Evolutionary conservation across 2,888 invertebrate species (phyloP), one percentile per base, ranked within the genome.

Genomic region (Spodoptera littoralis): DNA sequence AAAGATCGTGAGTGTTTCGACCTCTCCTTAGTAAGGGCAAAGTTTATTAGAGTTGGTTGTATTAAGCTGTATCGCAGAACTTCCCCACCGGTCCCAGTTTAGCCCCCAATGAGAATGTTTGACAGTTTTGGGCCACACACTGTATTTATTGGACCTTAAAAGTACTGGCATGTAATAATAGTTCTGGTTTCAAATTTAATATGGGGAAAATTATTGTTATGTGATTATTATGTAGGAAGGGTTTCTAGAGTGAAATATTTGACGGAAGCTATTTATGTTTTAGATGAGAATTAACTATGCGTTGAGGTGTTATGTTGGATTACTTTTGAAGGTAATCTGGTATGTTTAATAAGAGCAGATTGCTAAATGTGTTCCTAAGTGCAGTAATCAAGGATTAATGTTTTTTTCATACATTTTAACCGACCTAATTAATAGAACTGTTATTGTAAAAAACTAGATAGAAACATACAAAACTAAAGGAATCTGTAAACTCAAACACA

Each of bases 1-100:
- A 56, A 72, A 46, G 24, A 42, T 59, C 64, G 9, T 24, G 13
- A 62, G 12, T 43, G 47, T 46, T 22, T 49, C 53, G 46, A 72
- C 48, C 53, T 43, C 41, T 47, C 51, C 45, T 43, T 70, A 50
- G 66, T 74, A 68, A 51, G 58, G 54, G 72, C 60, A 60, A 70
- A 77, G 69, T 90, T 89, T 91, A 89, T 88, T 90, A 88, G 90
- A 85, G 84, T 83, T 83, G 84, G 84, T 83, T 83, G 84, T 86
- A 88, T 88, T 84, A 87, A 86, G 85, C 86, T 83, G 80, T 82
- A 64, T 70, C 64, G 49, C 64, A 50, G 18, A 79, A 78, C 65
- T 81, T 82, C 56, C 36, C 51, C 59, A 71, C 70, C 56, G 65
- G 63, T 70, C 76, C 68, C 75, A 77, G 72, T 78, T 83, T 73